A percentile compares a stretch with the other conserved stretches of the same genome.
These are phyloP conservation scores for Aphodius granarius DNA, from an alignment of 2,888 invertebrate species.

Conservation along the genomic window DNA sequence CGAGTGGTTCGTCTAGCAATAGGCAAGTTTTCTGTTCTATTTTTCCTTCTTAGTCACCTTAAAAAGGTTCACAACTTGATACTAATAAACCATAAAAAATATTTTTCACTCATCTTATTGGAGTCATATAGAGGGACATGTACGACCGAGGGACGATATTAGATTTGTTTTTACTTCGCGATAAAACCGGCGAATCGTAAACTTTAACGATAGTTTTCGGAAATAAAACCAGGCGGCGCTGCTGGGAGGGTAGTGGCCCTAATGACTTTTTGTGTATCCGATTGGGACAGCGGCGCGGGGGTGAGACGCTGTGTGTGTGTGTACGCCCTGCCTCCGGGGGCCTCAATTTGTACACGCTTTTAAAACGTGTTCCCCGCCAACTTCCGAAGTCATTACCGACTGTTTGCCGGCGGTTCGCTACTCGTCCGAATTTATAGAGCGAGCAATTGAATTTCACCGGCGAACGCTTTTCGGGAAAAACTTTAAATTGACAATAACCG, in stretches of 20 bases:
- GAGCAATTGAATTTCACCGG: not conserved
- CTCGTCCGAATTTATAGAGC: not conserved
- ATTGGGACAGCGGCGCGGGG: not conserved
- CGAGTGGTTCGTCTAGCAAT: constrained; percentile 87
- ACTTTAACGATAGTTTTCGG: constrained; percentile 13
- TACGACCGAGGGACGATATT: constrained; percentile 6
- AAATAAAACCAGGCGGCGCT: constrained; percentile 3
- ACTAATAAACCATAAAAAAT: not conserved
- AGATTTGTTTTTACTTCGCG: constrained; percentile 10
- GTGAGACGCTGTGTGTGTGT: not conserved
- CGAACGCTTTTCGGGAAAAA: not conserved
- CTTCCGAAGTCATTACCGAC: constrained; percentile 2
- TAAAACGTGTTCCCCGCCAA: not conserved
- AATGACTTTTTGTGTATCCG: constrained; percentile 10
- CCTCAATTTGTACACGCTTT: constrained; percentile 4
- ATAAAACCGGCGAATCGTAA: constrained; percentile 2
- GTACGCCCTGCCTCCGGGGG: not conserved
- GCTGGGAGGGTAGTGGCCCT: not conserved
- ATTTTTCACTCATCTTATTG: not conserved
- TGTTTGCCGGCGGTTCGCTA: not conserved
- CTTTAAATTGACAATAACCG: not conserved
- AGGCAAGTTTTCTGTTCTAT: constrained; percentile 53
- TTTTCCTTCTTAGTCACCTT: not conserved
- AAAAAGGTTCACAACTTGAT: not conserved
- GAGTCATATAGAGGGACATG: not conserved